Evolutionary conservation across 2,797 vertebrate genomes (phyloP).

Genomic region (Epinephelus awoara): DNA sequence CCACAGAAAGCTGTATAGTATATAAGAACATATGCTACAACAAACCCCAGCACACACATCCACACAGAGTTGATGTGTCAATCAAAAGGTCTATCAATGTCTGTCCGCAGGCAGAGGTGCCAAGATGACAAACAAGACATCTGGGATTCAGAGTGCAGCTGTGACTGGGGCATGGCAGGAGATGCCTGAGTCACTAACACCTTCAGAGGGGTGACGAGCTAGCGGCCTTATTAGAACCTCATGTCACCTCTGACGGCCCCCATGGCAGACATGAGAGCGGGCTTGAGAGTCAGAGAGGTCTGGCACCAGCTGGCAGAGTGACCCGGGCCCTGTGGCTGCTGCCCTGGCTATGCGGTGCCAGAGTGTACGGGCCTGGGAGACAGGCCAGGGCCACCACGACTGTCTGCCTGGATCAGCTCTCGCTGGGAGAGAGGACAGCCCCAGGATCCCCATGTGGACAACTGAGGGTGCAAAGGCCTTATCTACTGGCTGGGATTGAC

Average conservation of each 20-base stretch:
- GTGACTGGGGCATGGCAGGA: constrained; percentile 73
- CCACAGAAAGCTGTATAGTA: constrained; percentile 16
- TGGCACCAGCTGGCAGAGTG: constrained; percentile 86
- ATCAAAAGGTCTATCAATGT: constrained; percentile 84
- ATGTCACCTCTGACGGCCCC: constrained; percentile 80
- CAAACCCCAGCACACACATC: constrained; percentile 49
- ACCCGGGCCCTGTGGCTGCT: constrained; percentile 82
- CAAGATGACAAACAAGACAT: constrained; percentile 84
- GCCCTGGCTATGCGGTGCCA: constrained; percentile 74
- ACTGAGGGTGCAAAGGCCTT: constrained; percentile 56
- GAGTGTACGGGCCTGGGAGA: constrained; percentile 77
- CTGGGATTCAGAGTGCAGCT: constrained; percentile 77
- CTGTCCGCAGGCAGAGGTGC: constrained; percentile 76
- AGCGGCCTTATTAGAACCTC: constrained; percentile 77
- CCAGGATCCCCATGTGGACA: constrained; percentile 74
- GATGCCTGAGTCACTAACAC: constrained; percentile 78
- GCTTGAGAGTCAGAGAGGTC: constrained; percentile 74
- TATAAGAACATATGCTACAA: constrained; percentile 55
- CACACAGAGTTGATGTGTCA: constrained; percentile 76
- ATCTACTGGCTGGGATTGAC: constrained; percentile 71
- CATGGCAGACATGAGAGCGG: constrained; percentile 73
- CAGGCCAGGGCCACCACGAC: constrained; percentile 76
- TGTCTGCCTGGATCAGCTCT: constrained; percentile 85
- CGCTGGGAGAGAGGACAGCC: constrained; percentile 73
- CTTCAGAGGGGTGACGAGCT: constrained; percentile 75